Base-by-base conservation (phyloP, 1,140 invertebrate genomes). In the Tetramorium parvispinum region DNA sequence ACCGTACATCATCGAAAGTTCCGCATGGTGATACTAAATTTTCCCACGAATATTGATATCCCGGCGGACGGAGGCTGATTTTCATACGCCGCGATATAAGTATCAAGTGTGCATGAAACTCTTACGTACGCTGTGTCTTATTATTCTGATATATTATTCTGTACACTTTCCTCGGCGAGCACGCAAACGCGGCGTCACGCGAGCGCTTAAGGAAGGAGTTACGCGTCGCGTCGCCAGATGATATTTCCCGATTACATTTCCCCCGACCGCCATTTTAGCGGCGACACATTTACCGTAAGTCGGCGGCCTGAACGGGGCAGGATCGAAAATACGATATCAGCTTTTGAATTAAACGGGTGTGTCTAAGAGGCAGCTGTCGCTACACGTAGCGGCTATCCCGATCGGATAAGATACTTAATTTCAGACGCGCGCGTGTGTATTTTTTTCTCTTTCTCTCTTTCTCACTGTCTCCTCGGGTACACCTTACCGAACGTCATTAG, bases 401-500 rank as follows among this genome's bases (percentile, higher is more conserved):
- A 90, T 89, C 81, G 76, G 89, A 90, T 90, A 90, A 90, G 88
- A 43, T 24, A 77, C 40, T 91, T 91, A 88, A 91, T 91, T 91
- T 85, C 88, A 70, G 5, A 24, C 68, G 49, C 46, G 59, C 53
- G 57, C 57, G 24, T 65, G 32, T 59, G 32, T 32, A 32, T 24
- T 46, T 46, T n/a, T 73, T 40, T 21, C 16, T 66, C 24, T 0
- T 13, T 16, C 18, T 37, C 13, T 21, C 18, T 65, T 24, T 40
- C 27, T n/a, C 37, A 18, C 21, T 55, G 51, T 46, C 32, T 32
- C 37, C 7, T 10, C 61, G 46, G 46, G 46, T 81, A 89, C 88
- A 89, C 88, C 88, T 89, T 89, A 87, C 66, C 75, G 75, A 71
- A 71, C 57, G 66, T 63, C 87, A 55, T 65, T 77, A 87, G 43